phyloP scores from a whole-genome alignment of 2,888 invertebrate genomes.

The Oegoconia quadripuncta region DNA sequence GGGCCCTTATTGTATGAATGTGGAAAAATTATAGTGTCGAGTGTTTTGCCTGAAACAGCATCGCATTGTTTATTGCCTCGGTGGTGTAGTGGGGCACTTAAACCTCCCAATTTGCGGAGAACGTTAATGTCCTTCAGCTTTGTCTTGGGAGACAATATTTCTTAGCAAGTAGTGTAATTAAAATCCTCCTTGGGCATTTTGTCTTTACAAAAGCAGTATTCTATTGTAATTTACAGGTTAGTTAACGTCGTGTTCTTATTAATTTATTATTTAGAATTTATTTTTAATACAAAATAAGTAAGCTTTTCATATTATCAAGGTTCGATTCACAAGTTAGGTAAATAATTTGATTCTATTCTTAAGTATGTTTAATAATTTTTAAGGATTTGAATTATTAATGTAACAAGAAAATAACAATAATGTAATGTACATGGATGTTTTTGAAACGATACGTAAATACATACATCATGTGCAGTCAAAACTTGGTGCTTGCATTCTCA shows the following conservation, averaged over 20 bases:
- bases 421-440: neutral
- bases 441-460: slow-evolving; percentile 32
- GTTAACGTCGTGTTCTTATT: slow-evolving; percentile 6
- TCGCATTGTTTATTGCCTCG: slow-evolving; percentile 69
- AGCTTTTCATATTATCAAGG: too few relatives aligned
- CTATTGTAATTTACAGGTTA: slow-evolving; percentile 6
- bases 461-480: slow-evolving; percentile 72
- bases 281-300: too few relatives aligned
- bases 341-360: too few relatives aligned
- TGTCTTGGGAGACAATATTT: slow-evolving; percentile 64
- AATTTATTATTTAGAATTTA: too few relatives aligned
- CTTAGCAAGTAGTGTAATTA: slow-evolving; percentile 66
- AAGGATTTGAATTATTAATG: too few relatives aligned
- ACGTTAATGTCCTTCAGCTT: slow-evolving; percentile 62
- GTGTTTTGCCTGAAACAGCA: slow-evolving; percentile 73
- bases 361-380: too few relatives aligned
- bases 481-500: slow-evolving; percentile 71
- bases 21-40: slow-evolving; percentile 77
- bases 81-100: slow-evolving; percentile 54
- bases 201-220: neutral
- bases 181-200: slow-evolving; percentile 30
- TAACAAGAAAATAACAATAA: neutral
- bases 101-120: slow-evolving; percentile 66
- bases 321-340: too few relatives aligned
- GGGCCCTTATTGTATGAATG: slow-evolving; percentile 78